Base-by-base conservation (phyloP, 1,140 invertebrate species). In the Oreohelix idahoensis region DNA sequence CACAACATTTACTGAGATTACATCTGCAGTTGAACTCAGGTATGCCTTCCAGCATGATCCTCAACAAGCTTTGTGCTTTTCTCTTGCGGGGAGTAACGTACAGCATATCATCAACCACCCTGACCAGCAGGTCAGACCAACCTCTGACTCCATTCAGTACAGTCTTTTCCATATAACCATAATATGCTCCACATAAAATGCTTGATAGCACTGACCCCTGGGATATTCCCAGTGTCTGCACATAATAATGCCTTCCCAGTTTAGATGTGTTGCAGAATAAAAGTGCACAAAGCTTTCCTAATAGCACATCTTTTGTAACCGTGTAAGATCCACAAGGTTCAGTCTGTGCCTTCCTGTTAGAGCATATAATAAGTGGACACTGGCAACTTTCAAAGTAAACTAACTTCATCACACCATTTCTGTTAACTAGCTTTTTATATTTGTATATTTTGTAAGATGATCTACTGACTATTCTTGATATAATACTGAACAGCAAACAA, bases 131-230 rank as follows among this genome's bases (percentile, higher is more conserved):
- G 23, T 66, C 53, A 38, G 5, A 5, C 17, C 15, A 13, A 26
- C 36, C 35, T 29, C 15, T 66, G 23, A 79, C 0, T 26, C 17
- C n/a, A 53, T 39, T 53, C 8, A 63, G 63, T 11, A 69, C 15
- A 5, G 58, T 69, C 35, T 35, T 11, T 4, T 79, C 77, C 58
- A 79, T 58, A 39, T 66, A 49, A 42, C 53, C 77, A 66, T 66
- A 79, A 66, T 79, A 79, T 15, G 77, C 77, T 23, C 32, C 77
- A 66, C 77, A 79, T 26, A 79, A 53, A 63, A 79, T 36, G n/a
- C n/a, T 63, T n/a, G 77, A 79, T 15, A 79, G 17, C 17, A n/a
- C 36, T 23, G 77, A 63, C 23, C 77, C 77, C 49, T 79, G 77
- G 26, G 77, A 23, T 79, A 79, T 79, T 39, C 77, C 77, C 36